phyloP scores from a whole-genome alignment of 2,888 invertebrate genomes.

The Caenorhabditis auriculariae region DNA sequence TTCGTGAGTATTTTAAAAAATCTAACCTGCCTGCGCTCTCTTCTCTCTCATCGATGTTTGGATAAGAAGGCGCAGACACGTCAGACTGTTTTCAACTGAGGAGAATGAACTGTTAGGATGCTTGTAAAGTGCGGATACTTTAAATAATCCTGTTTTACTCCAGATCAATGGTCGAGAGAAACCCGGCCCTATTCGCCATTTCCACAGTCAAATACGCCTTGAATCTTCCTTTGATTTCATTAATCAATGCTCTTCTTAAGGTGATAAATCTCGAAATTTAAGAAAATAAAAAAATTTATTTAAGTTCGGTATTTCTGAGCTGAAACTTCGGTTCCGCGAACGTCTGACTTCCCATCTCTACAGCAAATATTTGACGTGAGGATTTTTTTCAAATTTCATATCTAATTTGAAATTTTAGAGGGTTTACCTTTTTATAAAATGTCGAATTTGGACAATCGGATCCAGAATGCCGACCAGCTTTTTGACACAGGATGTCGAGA shows the following conservation, averaged over 20 bases:
- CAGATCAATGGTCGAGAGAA: conserved; percentile 88
- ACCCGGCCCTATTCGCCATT: conserved; percentile 76
- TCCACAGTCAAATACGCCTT: conserved; percentile 78
- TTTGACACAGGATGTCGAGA: conserved; percentile 94
- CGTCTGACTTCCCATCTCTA: conserved; percentile 84
- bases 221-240: conserved; percentile 86
- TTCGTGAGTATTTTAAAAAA: no score
- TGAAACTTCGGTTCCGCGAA: conserved; percentile 85
- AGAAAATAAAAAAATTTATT: conserved; percentile 32
- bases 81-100: no score
- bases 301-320: conserved; percentile 85
- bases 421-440: conserved; percentile 90
- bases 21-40: no score
- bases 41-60: no score
- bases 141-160: conserved; percentile 66
- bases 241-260: conserved; percentile 89
- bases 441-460: conserved; percentile 86
- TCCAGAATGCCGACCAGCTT: conserved; percentile 94
- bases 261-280: no score
- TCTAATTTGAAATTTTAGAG: no score
- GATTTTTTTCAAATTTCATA: background rate
- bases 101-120: no score
- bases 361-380: conserved; percentile 87
- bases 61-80: no score
- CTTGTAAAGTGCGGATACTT: no score